These are phyloP conservation scores for Eurystomus glaucurus DNA, from an alignment of 2,797 vertebrate species.

Conservation along the genomic window DNA sequence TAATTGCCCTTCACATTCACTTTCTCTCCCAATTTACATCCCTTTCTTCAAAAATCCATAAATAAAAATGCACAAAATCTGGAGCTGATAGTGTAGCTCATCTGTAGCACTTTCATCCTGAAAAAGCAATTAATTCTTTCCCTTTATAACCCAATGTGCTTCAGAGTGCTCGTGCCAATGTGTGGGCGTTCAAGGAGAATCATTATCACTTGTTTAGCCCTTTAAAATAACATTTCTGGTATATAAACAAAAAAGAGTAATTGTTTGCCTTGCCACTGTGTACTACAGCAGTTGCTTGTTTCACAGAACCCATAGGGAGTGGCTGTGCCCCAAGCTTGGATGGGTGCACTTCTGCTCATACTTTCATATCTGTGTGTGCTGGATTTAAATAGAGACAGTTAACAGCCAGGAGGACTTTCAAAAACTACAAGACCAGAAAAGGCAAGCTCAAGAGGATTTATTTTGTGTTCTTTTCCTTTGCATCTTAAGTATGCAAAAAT, in stretches of 20 bases:
- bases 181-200: background rate
- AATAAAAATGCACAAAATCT: background rate
- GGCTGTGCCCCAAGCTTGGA: background rate
- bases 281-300: background rate
- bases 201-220: background rate
- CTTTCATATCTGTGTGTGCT: background rate
- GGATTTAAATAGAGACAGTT: background rate
- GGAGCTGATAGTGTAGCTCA: background rate
- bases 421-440: background rate
- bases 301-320: background rate
- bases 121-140: background rate
- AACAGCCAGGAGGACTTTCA: background rate
- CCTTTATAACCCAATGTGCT: fast-evolving
- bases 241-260: background rate
- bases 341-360: background rate
- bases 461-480: background rate
- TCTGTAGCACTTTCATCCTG: background rate
- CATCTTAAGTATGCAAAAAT: background rate
- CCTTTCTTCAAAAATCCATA: background rate
- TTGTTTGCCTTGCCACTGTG: background rate
- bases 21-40: background rate
- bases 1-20: background rate
- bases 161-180: background rate
- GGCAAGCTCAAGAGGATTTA: fast-evolving
- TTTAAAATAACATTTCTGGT: background rate